A percentile compares a stretch with the other conserved stretches of the same genome.
These are phyloP conservation scores for Amphimallon solstitiale DNA, from an alignment of 2,888 invertebrate genomes.

Conservation along the genomic window DNA sequence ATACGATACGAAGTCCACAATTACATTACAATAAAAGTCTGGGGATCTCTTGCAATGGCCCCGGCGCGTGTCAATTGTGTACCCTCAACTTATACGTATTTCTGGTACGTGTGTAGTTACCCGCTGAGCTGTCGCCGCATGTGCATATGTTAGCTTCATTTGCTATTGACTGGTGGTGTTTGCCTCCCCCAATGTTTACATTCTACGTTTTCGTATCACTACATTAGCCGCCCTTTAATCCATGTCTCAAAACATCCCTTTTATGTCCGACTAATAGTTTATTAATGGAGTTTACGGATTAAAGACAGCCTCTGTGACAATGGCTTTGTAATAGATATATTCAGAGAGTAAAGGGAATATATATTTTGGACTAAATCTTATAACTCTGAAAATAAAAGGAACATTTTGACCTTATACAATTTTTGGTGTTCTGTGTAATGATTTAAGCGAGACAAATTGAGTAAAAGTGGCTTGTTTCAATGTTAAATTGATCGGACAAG, in stretches of 20 bases:
- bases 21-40: constrained; percentile 56
- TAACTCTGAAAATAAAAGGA: no score
- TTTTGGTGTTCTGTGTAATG: no score
- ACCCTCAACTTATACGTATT: constrained; percentile 17
- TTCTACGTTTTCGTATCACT: constrained; percentile 56
- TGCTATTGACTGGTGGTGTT: constrained; percentile 37
- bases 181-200: constrained; percentile 55
- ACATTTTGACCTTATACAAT: no score
- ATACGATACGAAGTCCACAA: constrained; percentile 55
- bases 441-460: no score
- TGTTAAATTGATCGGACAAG: no score
- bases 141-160: constrained; percentile 48
- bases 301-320: constrained; percentile 12
- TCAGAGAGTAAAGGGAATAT: no score
- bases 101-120: constrained; percentile 29
- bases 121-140: constrained; percentile 45
- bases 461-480: no score
- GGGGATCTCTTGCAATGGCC: constrained; percentile 53
- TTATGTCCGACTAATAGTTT: constrained; percentile 46
- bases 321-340: neutral
- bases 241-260: constrained; percentile 49
- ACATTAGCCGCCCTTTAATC: constrained; percentile 59
- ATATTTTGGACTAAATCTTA: no score
- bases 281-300: constrained; percentile 43
- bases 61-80: constrained; percentile 55